Evolutionary conservation across 2,797 vertebrate genomes (phyloP).

Genomic region (Sebastes hopkinsi): DNA sequence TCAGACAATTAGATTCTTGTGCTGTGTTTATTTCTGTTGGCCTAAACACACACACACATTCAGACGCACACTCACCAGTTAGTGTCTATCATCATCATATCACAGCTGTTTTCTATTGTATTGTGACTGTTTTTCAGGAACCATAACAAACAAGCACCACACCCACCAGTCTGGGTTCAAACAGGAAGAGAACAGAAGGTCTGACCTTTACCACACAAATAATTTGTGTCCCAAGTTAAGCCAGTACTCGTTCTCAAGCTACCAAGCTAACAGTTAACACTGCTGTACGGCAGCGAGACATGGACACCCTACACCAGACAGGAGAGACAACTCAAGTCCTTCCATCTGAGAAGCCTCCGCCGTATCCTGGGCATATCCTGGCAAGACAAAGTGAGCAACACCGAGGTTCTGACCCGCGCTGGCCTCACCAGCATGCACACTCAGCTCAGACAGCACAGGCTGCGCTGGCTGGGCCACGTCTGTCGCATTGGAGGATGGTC

Average conservation of each 20-base stretch:
- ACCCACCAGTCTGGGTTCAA: slow-evolving; percentile 26
- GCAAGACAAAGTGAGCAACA: too few species aligned
- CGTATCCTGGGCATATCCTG: too few species aligned
- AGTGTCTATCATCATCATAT: slow-evolving; percentile 2
- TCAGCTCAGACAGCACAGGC: too few species aligned
- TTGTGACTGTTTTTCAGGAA: slow-evolving; percentile 53
- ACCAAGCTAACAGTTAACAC: too few species aligned
- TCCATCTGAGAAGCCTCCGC: too few species aligned
- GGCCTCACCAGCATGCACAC: too few species aligned
- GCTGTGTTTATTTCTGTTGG: slow-evolving; percentile 37
- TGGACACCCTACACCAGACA: too few species aligned
- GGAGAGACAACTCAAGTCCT: too few species aligned
- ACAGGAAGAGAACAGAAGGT: neutral
- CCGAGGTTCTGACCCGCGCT: too few species aligned
- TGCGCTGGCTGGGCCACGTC: too few species aligned
- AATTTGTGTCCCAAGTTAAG: neutral
- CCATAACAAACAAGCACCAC: slow-evolving; percentile 46
- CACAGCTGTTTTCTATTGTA: slow-evolving; percentile 65
- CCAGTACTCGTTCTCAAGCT: neutral
- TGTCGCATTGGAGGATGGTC: too few species aligned
- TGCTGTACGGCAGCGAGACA: too few species aligned
- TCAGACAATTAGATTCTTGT: neutral
- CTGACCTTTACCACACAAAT: slow-evolving; percentile 16
- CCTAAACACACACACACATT: slow-evolving; percentile 10
- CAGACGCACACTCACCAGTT: neutral